Evolutionary conservation across 1,140 invertebrate genomes (phyloP).

Genomic region (Paraescarpia echinospica): DNA sequence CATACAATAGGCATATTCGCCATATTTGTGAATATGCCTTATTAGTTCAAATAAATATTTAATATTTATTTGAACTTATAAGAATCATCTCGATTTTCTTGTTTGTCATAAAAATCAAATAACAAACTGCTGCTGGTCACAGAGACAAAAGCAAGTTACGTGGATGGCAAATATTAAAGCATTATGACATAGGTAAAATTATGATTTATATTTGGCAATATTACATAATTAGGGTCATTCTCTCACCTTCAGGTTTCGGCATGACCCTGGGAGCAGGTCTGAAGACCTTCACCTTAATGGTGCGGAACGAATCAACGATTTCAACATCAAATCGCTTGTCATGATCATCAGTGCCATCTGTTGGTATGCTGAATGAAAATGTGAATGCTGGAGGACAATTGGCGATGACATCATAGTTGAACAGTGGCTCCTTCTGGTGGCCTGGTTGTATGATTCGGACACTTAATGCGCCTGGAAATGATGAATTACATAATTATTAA

Average conservation of each 20-base stretch:
- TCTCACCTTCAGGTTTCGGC: slow-evolving; percentile 21
- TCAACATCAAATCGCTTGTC: slow-evolving; percentile 27
- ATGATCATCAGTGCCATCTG: slow-evolving; percentile 24
- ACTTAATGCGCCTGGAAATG: slow-evolving; percentile 24
- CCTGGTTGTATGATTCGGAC: slow-evolving; percentile 25
- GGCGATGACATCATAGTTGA: slow-evolving; percentile 26
- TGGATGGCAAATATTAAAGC: not conserved
- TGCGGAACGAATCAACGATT: slow-evolving; percentile 24
- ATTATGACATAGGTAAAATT: not conserved
- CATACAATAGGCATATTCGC: not conserved
- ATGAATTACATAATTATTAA: not conserved
- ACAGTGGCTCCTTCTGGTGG: slow-evolving; percentile 11
- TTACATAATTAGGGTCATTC: not conserved
- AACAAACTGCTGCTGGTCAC: not conserved
- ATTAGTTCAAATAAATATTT: too few relatives aligned
- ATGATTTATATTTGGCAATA: slow-evolving; percentile 5
- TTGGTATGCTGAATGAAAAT: slow-evolving; percentile 23
- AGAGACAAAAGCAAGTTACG: too few relatives aligned
- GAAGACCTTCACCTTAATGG: slow-evolving; percentile 30
- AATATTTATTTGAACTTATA: not conserved
- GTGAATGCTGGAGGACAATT: slow-evolving; percentile 26
- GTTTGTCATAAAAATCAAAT: not conserved
- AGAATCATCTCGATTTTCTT: not conserved
- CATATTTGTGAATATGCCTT: not conserved
- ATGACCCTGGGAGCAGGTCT: slow-evolving; percentile 26